Evolutionary conservation across 2,113 vertebrate genomes (phyloP), one percentile per base, ranked within the genome.

Genomic region (Camelus bactrianus): DNA sequence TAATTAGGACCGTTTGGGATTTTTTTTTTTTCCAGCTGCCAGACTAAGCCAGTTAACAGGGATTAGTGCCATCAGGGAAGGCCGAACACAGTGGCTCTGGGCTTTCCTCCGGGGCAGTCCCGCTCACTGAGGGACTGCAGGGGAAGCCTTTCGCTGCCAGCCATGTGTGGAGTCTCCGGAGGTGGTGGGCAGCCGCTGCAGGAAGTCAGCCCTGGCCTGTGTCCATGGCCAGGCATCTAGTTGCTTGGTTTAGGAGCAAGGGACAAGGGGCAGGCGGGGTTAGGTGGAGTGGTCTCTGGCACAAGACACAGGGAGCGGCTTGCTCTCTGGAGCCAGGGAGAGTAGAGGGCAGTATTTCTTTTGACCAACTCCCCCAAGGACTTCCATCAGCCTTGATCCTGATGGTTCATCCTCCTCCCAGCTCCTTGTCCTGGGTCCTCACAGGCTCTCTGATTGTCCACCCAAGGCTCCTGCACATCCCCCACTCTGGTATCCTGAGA

Each of bases 1-100:
- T 97, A 81, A 96, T 96, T 94, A 96, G 94, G 87, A 87, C 84
- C 22, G 2, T 92, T 93, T 60, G 46, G 81, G 42, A 9, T 6
- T 82, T 20, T 80, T 80, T 30, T 84, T 52, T 38, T 12, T 65
- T 60, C 15, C 46, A 79, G 22, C 30, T 52, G 50, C 84, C 92
- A 96, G 48, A 62, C 38, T 52, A 82, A 86, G 79, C 65, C 64
- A 13, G 73, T 96, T 70, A 92, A 17, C 26, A 6, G 67, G 93
- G 35, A 77, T 75, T 77, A 38, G 22, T 76, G 48, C 62, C 54
- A 56, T 62, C 15, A 6, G 56, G n/a, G 46, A 17, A 90, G 35
- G 42, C 12, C 1, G 5, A 20, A 22, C 54, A 22, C 54, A 9
- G 28, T 1, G 22, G 24, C 67, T 56, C 89, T 15, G 58, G 95